phyloP scores from a whole-genome alignment of 2,888 invertebrate genomes.

The Plusia festucae region DNA sequence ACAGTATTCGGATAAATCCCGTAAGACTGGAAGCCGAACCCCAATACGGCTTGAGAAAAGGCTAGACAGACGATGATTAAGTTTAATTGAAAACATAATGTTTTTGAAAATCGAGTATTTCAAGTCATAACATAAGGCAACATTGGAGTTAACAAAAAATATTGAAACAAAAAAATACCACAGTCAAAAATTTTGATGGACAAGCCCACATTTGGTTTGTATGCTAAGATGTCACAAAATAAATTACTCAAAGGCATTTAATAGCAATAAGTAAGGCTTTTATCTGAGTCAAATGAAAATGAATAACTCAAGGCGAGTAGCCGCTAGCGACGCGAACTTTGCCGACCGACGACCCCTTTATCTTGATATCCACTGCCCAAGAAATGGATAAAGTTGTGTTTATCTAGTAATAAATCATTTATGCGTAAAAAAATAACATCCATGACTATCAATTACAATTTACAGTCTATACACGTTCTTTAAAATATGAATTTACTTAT shows the following conservation, averaged over 20 bases:
- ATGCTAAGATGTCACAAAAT: conserved; percentile 28
- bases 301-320: conserved; percentile 72
- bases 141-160: neutral
- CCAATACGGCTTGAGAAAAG: no score
- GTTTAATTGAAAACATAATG: conserved; percentile 36
- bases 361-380: conserved; percentile 67
- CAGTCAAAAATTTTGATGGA: neutral
- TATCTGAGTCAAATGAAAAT: conserved; percentile 80
- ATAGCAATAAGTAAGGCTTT: conserved; percentile 65
- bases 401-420: conserved; percentile 48
- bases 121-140: conserved; percentile 26
- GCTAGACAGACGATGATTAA: no score
- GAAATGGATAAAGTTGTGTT: conserved; percentile 53
- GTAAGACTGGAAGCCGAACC: no score
- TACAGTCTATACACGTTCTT: neutral
- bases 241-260: conserved; percentile 60
- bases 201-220: conserved; percentile 17
- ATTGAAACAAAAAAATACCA: neutral
- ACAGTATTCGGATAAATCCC: no score
- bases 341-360: conserved; percentile 67
- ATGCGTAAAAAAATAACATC: conserved; percentile 20
- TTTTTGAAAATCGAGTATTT: conserved; percentile 22
- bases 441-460: conserved; percentile 11
- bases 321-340: conserved; percentile 65
- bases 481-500: conserved; percentile 23